Percentiles rank a stretch among this genome's conserved stretches.
Conservation (phyloP, 2,113 vertebrate genomes). For the Charadrius vociferus region DNA sequence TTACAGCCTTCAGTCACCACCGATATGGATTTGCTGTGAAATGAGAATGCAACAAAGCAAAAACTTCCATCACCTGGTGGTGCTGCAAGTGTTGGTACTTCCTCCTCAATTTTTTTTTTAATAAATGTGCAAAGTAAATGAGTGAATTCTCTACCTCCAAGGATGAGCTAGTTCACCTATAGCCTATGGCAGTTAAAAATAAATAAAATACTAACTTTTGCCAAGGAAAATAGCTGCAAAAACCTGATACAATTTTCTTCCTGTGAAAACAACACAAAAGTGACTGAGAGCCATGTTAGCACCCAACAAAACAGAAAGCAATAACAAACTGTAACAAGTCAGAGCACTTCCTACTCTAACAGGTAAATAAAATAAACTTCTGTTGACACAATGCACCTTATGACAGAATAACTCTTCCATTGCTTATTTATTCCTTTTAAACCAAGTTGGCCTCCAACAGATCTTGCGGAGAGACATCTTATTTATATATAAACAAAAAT, state of each 20-base stretch:
- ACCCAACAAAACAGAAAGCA: neutral
- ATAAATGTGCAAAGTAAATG: neutral
- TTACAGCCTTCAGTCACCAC: neutral
- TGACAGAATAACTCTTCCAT: neutral
- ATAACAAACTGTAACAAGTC: constrained; percentile 6
- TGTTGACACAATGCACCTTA: constrained; percentile 49
- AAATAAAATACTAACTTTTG: neutral
- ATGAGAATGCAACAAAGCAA: neutral
- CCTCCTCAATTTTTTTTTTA: neutral
- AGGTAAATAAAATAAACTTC: constrained; percentile 23
- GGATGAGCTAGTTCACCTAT: neutral
- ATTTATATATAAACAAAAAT: constrained; percentile 18
- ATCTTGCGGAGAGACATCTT: neutral
- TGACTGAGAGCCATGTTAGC: neutral
- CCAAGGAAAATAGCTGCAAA: neutral
- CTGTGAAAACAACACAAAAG: neutral
- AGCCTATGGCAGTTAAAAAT: neutral
- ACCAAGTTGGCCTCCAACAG: constrained; percentile 9
- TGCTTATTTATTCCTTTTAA: constrained; percentile 20
- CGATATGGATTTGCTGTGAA: neutral
- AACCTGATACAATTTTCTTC: neutral
- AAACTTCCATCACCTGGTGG: neutral
- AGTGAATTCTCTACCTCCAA: neutral
- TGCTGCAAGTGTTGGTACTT: neutral
- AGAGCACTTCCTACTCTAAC: neutral